Percentiles rank a stretch among this genome's conserved stretches.
phyloP scores from a whole-genome alignment of 92 coral and sea anemone genomes.

The Umimayanthus chanpuru region DNA sequence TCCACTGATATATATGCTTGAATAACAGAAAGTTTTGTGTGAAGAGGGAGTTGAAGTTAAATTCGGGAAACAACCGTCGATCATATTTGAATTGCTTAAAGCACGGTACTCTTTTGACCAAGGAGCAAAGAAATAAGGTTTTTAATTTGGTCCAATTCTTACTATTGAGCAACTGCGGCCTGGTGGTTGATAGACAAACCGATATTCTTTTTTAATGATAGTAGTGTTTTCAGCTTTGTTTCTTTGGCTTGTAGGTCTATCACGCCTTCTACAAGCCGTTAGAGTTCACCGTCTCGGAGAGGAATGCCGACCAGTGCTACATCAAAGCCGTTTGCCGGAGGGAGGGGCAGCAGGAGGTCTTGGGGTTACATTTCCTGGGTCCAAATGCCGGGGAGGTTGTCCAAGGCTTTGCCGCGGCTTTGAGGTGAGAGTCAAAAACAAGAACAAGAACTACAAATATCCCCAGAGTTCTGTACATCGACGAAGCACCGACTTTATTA shows the following conservation, averaged over 20 bases:
- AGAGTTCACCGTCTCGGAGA: conserved; percentile 80
- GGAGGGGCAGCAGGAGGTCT: conserved; percentile 65
- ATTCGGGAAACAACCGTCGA: too few relatives aligned
- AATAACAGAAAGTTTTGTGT: too few relatives aligned
- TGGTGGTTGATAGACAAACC: not conserved
- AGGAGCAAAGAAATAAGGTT: too few relatives aligned
- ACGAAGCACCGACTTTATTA: not conserved
- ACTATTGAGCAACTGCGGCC: not conserved
- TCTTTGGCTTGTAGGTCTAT: conserved; percentile 63
- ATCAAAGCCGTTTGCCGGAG: conserved; percentile 89
- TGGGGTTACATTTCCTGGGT: conserved; percentile 96
- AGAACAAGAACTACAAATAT: not conserved
- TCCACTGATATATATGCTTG: too few relatives aligned
- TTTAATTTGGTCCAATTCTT: too few relatives aligned
- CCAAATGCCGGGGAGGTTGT: conserved; percentile 97
- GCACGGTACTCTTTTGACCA: too few relatives aligned
- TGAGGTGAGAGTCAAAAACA: conserved; percentile 60
- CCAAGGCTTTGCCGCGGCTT: conserved; percentile 93
- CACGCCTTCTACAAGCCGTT: conserved; percentile 96
- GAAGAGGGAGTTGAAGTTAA: too few relatives aligned
- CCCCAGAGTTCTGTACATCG: not conserved
- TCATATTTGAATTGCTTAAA: too few relatives aligned
- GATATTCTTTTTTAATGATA: too few relatives aligned
- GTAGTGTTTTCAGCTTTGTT: too few relatives aligned
- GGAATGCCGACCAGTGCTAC: conserved; percentile 81